These are phyloP conservation scores for Pollenia labialis DNA, from an alignment of 2,888 invertebrate species.

Conservation along the genomic window DNA sequence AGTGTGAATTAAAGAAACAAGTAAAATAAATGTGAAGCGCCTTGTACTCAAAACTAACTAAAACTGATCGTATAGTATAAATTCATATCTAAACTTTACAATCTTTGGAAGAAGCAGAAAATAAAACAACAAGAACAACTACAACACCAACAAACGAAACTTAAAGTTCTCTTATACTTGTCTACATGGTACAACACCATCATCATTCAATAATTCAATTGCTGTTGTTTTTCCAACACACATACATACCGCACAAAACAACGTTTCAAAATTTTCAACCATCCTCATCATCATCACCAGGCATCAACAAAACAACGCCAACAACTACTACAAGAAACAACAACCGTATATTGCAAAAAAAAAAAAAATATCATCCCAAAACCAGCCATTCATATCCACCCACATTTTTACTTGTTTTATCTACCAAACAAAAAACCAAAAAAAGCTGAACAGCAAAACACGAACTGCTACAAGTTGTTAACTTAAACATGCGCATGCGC, in stretches of 20 bases:
- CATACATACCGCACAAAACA: conserved; percentile 37
- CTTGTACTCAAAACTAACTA: conserved; percentile 52
- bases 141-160: conserved; percentile 34
- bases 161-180: conserved; percentile 60
- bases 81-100: conserved; percentile 69
- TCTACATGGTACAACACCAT: conserved; percentile 68
- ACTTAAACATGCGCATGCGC: conserved; percentile 80
- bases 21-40: conserved; percentile 75
- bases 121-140: conserved; percentile 31
- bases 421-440: conserved; percentile 17
- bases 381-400: conserved; percentile 76
- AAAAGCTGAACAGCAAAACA: conserved; percentile 71
- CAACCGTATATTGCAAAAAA: conserved; percentile 65
- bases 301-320: conserved; percentile 71
- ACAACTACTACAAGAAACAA: conserved; percentile 50
- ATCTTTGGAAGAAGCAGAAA: conserved; percentile 65
- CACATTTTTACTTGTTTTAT: conserved; percentile 76
- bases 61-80: conserved; percentile 59
- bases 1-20: conserved; percentile 74
- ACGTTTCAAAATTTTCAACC: conserved; percentile 58
- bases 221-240: conserved; percentile 17
- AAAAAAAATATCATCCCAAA: conserved; percentile 12
- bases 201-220: conserved; percentile 73
- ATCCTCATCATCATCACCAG: conserved; percentile 60
- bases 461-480: conserved; percentile 81